These are phyloP conservation scores for Callosobruchus maculatus DNA, from an alignment of 2,888 invertebrate species.

Conservation along the genomic window DNA sequence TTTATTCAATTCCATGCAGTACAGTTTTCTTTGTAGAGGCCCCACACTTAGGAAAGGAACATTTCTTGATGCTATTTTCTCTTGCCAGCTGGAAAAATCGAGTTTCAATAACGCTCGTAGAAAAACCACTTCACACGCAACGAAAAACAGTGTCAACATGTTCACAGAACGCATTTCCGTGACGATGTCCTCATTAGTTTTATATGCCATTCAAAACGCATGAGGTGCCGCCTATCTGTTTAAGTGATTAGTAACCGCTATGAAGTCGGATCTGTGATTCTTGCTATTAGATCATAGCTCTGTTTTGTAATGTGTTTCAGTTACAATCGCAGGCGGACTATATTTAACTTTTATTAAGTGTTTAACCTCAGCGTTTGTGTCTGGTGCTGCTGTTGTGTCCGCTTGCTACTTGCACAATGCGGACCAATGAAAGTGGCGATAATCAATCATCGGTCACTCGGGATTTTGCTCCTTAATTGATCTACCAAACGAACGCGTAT, in stretches of 20 bases:
- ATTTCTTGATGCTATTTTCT: too few species aligned
- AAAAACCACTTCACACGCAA: too few species aligned
- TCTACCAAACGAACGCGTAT: background rate
- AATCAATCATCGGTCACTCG: background rate
- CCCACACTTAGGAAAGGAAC: too few species aligned
- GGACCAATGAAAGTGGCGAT: background rate
- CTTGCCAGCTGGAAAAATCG: too few species aligned
- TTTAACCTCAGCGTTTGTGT: background rate
- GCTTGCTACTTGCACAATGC: background rate
- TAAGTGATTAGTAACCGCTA: background rate
- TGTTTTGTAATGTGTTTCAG: background rate
- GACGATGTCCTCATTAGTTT: background rate
- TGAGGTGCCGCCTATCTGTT: background rate
- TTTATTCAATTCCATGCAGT: too few species aligned
- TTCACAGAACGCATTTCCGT: background rate
- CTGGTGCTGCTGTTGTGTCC: background rate
- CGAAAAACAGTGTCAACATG: background rate
- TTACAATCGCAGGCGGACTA: background rate
- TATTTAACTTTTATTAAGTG: background rate
- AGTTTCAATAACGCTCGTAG: too few species aligned
- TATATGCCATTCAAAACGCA: background rate
- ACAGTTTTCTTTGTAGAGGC: too few species aligned
- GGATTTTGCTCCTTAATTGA: background rate
- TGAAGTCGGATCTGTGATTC: background rate
- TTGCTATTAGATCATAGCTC: background rate